Evolutionary conservation across 2,797 vertebrate species (phyloP).

Genomic region (Chrysocyon brachyurus): DNA sequence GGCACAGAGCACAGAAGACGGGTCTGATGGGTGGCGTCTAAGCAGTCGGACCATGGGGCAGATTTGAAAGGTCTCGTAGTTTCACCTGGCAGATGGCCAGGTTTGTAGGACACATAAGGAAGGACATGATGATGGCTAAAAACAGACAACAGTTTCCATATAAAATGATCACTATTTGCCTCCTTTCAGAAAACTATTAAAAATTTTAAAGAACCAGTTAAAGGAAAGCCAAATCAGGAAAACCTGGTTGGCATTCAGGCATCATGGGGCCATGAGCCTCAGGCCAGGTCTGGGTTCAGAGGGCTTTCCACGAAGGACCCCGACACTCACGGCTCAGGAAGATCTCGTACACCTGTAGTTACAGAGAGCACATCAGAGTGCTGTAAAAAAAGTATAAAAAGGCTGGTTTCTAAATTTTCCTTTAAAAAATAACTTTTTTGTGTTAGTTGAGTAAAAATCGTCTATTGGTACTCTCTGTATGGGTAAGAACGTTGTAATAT

Average conservation of each 20-base stretch:
- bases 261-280: not conserved
- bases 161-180: not conserved
- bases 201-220: not conserved
- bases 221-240: not conserved
- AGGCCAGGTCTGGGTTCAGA: not conserved
- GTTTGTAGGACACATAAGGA: not conserved
- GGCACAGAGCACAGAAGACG: not conserved
- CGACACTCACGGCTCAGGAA: not conserved
- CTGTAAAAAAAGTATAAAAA: constrained; percentile 15
- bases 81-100: not conserved
- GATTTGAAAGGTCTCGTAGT: not conserved
- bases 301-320: not conserved
- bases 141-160: not conserved
- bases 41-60: not conserved
- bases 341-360: not conserved
- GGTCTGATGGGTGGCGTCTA: not conserved
- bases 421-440: not conserved
- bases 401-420: constrained; percentile 47
- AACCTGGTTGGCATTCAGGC: not conserved
- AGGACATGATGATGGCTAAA: not conserved
- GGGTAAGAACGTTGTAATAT: not conserved
- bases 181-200: not conserved
- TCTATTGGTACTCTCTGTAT: not conserved
- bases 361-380: constrained; percentile 20
- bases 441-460: constrained; percentile 37